Conservation (phyloP, 1,140 invertebrate species). For the Papilio dardanus region DNA sequence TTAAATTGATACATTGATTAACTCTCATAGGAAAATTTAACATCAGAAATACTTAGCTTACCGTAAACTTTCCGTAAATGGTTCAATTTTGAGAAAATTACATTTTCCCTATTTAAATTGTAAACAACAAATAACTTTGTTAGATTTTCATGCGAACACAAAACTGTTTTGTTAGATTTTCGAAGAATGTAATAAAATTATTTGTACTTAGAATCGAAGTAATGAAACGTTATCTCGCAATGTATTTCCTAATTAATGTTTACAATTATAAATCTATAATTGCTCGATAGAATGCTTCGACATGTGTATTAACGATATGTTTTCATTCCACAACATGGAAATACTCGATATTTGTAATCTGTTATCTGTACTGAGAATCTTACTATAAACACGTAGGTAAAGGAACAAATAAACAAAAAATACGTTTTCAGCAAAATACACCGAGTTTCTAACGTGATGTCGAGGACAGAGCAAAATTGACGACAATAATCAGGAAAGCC, state of each 20-base stretch:
- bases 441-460: too few species aligned
- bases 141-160: not conserved
- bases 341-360: conserved; percentile 6
- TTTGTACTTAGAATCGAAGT: conserved; percentile 2
- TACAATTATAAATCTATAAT: conserved; percentile 1
- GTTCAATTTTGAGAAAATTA: not conserved
- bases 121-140: not conserved
- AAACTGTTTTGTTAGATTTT: not conserved
- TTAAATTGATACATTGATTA: too few species aligned
- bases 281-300: conserved; percentile 1
- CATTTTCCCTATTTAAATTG: not conserved
- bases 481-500: too few species aligned
- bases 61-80: not conserved
- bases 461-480: too few species aligned
- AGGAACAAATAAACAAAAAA: not conserved
- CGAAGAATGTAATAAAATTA: not conserved
- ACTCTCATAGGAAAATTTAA: too few species aligned
- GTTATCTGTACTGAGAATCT: not conserved
- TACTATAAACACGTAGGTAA: not conserved
- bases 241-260: conserved; percentile 14
- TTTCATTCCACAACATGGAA: not conserved
- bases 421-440: not conserved
- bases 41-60: not conserved
- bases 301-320: not conserved
- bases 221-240: not conserved